phyloP scores from a whole-genome alignment of 2,888 invertebrate genomes.

The Apodemia zela region DNA sequence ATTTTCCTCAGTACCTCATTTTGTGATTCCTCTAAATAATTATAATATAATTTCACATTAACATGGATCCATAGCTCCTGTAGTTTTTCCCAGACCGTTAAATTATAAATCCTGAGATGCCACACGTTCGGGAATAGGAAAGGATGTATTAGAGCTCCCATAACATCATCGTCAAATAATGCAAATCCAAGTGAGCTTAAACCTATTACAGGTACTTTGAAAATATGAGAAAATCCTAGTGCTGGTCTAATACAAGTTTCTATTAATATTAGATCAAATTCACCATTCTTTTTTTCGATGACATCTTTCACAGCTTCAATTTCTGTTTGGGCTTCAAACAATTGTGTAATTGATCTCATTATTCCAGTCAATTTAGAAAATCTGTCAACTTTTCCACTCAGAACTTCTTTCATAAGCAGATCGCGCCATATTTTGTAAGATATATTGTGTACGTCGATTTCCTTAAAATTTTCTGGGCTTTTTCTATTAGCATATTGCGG shows the following conservation, averaged over 20 bases:
- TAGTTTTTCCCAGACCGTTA: conserved; percentile 35
- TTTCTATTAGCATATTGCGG: conserved; percentile 37
- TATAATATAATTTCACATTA: conserved; percentile 14
- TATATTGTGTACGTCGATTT: conserved; percentile 45
- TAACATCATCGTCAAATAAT: conserved; percentile 23
- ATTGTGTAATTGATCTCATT: background rate
- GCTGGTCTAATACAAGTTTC: conserved; percentile 26
- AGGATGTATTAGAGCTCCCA: conserved; percentile 31
- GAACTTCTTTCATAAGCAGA: background rate
- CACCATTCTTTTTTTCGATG: conserved; percentile 15
- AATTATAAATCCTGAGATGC: conserved; percentile 28
- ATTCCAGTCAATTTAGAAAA: background rate
- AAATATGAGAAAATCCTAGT: conserved; percentile 29
- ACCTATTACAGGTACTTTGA: conserved; percentile 31
- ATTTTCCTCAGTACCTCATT: conserved; percentile 25
- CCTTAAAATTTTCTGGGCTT: conserved; percentile 41
- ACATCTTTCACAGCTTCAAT: conserved; percentile 5
- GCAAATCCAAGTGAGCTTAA: conserved; percentile 31
- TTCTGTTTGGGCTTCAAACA: conserved; percentile 6
- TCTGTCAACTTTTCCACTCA: background rate
- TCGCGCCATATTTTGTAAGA: conserved; percentile 33
- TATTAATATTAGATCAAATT: conserved; percentile 31
- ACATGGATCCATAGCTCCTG: conserved; percentile 22
- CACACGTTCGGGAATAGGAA: conserved; percentile 28
- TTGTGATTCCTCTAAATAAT: conserved; percentile 21